phyloP scores from a whole-genome alignment of 1,140 invertebrate species.

The Drosophila subobscura region DNA sequence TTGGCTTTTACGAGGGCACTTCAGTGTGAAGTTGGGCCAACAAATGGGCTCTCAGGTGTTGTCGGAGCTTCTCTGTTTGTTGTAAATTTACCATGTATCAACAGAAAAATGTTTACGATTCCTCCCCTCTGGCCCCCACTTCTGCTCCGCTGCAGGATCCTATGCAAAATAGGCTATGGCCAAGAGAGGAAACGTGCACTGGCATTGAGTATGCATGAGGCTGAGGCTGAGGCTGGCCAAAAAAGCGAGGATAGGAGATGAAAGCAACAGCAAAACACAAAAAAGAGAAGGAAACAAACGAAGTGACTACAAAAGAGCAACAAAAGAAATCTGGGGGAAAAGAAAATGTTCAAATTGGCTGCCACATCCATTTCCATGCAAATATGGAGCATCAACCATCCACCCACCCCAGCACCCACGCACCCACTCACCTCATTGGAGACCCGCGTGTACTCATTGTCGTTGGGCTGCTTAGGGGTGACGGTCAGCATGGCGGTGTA shows the following conservation, averaged over 20 bases:
- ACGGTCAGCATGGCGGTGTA: slow-evolving; percentile 96
- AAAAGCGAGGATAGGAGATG: neutral
- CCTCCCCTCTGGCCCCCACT: neutral
- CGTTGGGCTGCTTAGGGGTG: slow-evolving; percentile 92
- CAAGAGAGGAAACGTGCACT: slow-evolving; percentile 32
- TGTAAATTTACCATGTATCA: slow-evolving; percentile 36
- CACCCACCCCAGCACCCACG: slow-evolving; percentile 6
- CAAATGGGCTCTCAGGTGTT: slow-evolving; percentile 24
- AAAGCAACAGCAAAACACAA: neutral
- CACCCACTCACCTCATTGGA: slow-evolving; percentile 87
- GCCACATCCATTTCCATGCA: slow-evolving; percentile 57
- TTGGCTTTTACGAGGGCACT: slow-evolving; percentile 14
- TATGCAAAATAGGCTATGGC: slow-evolving; percentile 46
- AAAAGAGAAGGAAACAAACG: neutral
- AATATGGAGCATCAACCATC: slow-evolving; percentile 25
- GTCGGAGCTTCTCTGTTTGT: slow-evolving; percentile 13
- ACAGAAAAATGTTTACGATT: slow-evolving; percentile 54
- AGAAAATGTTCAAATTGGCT: slow-evolving; percentile 38
- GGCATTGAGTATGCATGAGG: slow-evolving; percentile 61
- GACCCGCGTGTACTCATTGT: slow-evolving; percentile 90
- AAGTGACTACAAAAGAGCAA: neutral
- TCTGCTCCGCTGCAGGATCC: no score
- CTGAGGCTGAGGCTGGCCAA: neutral
- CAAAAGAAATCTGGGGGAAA: slow-evolving; percentile 31
- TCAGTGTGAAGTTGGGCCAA: slow-evolving; percentile 20